Conservation (phyloP, 92 coral and sea anemone genomes). For the Galaxea fascicularis region DNA sequence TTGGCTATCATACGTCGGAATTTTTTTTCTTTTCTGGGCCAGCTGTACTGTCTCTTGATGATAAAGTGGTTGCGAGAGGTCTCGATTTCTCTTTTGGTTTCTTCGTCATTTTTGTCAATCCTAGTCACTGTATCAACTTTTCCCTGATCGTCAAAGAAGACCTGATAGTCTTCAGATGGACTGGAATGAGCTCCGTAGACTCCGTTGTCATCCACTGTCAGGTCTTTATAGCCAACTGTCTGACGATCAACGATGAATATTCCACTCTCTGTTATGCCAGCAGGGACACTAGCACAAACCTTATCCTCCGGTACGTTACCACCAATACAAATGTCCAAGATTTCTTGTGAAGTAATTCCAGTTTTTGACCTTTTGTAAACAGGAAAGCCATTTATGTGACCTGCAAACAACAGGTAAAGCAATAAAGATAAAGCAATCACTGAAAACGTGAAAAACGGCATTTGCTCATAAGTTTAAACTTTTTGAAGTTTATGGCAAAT, state of each 20-base stretch:
- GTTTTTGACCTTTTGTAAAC: constrained; percentile 28
- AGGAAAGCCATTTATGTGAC: constrained; percentile 30
- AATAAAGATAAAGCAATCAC: background rate
- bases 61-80: background rate
- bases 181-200: constrained; percentile 68
- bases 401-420: constrained; percentile 12
- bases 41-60: background rate
- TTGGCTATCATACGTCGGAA: background rate
- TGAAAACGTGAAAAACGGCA: no score
- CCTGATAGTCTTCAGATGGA: constrained; percentile 54
- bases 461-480: no score
- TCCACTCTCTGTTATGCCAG: constrained; percentile 47
- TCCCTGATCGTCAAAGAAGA: constrained; percentile 16
- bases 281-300: constrained; percentile 46
- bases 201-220: constrained; percentile 67
- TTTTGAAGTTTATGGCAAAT: no score
- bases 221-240: constrained; percentile 47
- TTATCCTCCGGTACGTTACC: constrained; percentile 33
- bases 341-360: constrained; percentile 55
- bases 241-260: constrained; percentile 60
- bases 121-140: constrained; percentile 14
- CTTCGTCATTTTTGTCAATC: constrained; percentile 10
- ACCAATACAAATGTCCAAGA: constrained; percentile 57
- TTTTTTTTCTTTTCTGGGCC: background rate
- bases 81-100: constrained; percentile 7